These are phyloP conservation scores for Pipistrellus pipistrellus DNA, from an alignment of 2,797 vertebrate genomes.

Conservation along the genomic window DNA sequence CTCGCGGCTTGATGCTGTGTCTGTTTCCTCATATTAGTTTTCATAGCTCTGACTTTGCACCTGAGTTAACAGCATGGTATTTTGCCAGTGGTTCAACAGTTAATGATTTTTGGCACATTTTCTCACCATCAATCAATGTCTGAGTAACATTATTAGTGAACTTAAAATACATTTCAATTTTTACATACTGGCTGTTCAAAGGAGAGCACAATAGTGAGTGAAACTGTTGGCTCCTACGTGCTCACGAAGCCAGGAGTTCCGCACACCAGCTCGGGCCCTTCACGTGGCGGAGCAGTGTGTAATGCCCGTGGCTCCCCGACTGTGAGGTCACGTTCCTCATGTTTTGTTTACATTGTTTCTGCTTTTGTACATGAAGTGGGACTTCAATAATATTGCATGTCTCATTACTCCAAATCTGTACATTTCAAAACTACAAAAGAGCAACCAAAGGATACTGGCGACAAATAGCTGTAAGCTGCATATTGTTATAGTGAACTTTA, in stretches of 20 bases:
- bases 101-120: constrained; percentile 60
- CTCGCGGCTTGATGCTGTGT: background rate
- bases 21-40: background rate
- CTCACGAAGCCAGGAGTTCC: background rate
- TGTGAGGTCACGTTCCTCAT: background rate
- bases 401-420: background rate
- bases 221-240: background rate
- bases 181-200: constrained; percentile 59
- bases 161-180: constrained; percentile 44
- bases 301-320: background rate
- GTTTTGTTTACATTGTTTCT: background rate
- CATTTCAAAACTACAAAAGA: constrained; percentile 16
- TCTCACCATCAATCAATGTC: constrained; percentile 63
- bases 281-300: background rate
- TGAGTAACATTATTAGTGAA: constrained; percentile 53
- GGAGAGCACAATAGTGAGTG: constrained; percentile 6
- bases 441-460: background rate
- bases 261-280: background rate
- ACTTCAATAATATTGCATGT: background rate
- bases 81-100: constrained; percentile 25
- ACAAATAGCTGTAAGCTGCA: background rate
- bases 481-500: background rate
- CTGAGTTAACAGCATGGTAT: constrained; percentile 1
- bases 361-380: background rate
- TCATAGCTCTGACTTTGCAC: background rate